Percentiles rank a stretch among this genome's conserved stretches.
Conservation (phyloP, 2,113 vertebrate species). For the Ariopsis seemanni region DNA sequence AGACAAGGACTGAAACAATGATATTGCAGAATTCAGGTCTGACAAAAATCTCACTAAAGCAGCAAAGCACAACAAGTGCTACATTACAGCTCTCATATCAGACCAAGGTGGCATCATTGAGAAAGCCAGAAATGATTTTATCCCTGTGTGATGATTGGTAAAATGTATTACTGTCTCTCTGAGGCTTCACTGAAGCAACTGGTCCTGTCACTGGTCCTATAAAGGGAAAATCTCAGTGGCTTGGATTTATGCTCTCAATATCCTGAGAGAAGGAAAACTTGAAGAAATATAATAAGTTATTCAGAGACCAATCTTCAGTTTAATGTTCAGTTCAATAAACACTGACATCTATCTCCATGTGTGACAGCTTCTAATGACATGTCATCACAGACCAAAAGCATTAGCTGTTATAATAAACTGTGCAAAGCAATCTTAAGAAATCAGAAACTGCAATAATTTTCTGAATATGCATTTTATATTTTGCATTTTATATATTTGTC, state of each 20-base stretch:
- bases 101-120: neutral
- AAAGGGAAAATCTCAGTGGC: neutral
- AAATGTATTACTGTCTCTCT: neutral
- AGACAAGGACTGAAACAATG: neutral
- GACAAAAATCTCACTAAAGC: neutral
- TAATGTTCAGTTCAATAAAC: neutral
- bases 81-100: neutral
- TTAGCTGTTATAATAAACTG: neutral
- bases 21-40: neutral
- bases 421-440: neutral
- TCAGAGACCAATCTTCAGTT: slow-evolving; percentile 4
- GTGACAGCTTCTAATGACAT: neutral
- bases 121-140: neutral
- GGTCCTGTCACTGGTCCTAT: neutral
- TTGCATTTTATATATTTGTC: neutral
- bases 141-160: neutral
- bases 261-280: neutral
- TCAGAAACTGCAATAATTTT: neutral
- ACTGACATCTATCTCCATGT: slow-evolving; percentile 7
- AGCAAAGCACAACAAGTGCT: neutral
- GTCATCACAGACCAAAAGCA: neutral
- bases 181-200: neutral
- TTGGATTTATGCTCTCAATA: slow-evolving; percentile 11
- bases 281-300: neutral
- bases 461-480: neutral